Base-by-base conservation (phyloP, 1,140 invertebrate species). In the Drosophila tani region DNA sequence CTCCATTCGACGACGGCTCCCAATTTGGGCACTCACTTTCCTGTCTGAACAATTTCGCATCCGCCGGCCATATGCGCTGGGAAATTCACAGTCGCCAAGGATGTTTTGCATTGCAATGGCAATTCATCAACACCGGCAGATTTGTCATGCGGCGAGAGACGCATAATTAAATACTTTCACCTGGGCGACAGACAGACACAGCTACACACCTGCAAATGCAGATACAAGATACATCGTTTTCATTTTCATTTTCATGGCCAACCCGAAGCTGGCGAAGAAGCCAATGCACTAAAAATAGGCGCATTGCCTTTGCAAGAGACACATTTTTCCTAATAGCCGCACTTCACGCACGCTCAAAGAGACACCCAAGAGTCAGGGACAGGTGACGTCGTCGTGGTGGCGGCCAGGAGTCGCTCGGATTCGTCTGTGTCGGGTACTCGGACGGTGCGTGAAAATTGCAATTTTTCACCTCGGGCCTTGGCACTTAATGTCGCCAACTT, bases 141-240 rank as follows among this genome's bases (percentile, higher is more conserved):
- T 87, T 88, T 87, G 84, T 87, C 81, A 90, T 81, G 81, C 69
- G 76, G 51, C 70, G 32, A 11, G 32, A 83, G 84, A 79, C 73
- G 81, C 68, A 87, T 87, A 84, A 87, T 87, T 87, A 87, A 87
- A 87, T 88, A 87, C 84, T 87, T 87, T 87, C 84, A 90, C 84
- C 84, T 87, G 73, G 62, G 51, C 40, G n/a, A n/a, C 56, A 14
- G 19, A 40, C 43, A 29, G 27, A 29, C 27, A 49, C 32, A 45
- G 24, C 49, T 24, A 45, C 62, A 47, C 35, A 47, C 35, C 21
- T 55, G 43, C 71, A 71, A 43, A 77, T 82, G 82, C 70, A 79
- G 57, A 83, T 67, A 60, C 49, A 56, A 56, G 35, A 56, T 40
- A n/a, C 53, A 56, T 56, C 53, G 53, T 56, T 56, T 56, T 56